Evolutionary conservation across 2,797 vertebrate genomes (phyloP).

Genomic region (Pseudomugil tenellus): DNA sequence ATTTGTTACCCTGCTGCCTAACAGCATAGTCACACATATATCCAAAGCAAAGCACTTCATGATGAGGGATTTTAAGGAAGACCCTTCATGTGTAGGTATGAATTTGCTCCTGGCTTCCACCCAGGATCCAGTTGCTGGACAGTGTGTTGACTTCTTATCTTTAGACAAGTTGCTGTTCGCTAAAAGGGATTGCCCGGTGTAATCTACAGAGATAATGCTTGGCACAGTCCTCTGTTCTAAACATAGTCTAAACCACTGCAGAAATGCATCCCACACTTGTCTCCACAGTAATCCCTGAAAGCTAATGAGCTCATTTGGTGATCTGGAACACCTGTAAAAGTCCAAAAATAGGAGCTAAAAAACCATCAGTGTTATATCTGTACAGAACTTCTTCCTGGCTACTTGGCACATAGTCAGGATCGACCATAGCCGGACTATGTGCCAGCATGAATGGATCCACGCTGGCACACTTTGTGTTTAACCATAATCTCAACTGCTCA

Average conservation of each 20-base stretch:
- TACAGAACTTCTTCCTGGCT: not conserved
- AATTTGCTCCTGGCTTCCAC: conserved; percentile 13
- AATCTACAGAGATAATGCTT: conserved; percentile 59
- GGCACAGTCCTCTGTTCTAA: conserved; percentile 60
- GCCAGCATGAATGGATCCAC: not conserved
- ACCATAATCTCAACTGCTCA: not conserved
- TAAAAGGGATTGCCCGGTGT: conserved; percentile 40
- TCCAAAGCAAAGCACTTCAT: conserved; percentile 1
- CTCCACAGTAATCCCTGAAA: conserved; percentile 43
- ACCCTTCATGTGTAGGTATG: not conserved
- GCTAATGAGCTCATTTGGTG: conserved; percentile 59
- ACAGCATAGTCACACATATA: not conserved
- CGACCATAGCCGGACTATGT: too few relatives aligned
- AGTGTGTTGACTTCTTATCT: conserved; percentile 25
- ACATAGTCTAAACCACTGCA: conserved; percentile 64
- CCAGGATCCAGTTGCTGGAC: conserved; percentile 16
- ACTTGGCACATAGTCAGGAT: not conserved
- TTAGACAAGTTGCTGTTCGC: conserved; percentile 22
- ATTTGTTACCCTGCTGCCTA: not conserved
- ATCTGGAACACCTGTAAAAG: conserved; percentile 25
- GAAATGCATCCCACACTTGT: conserved; percentile 53
- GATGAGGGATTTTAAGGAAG: not conserved
- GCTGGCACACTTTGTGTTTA: not conserved
- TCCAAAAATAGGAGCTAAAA: conserved; percentile 25
- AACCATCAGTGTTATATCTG: not conserved